Conservation (phyloP, 2,113 vertebrate genomes). For the Ptyas mucosa region DNA sequence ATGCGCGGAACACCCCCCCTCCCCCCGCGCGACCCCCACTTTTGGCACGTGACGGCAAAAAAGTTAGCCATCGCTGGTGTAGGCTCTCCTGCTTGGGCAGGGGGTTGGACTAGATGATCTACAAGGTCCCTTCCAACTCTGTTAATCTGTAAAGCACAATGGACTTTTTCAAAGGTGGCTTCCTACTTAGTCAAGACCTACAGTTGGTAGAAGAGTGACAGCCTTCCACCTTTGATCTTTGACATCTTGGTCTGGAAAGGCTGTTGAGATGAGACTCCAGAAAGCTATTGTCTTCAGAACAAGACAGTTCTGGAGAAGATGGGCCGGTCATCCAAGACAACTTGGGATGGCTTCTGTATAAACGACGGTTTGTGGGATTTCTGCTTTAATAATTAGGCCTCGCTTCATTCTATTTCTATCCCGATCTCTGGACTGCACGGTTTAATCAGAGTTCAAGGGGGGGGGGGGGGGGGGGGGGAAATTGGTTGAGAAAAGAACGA, state of each 20-base stretch:
- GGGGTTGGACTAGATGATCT: no score
- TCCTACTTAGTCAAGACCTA: no score
- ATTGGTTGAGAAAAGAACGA: not conserved
- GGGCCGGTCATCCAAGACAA: not conserved
- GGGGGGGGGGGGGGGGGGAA: fast-evolving
- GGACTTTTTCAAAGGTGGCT: no score
- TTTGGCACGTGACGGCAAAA: no score
- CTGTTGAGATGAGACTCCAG: not conserved
- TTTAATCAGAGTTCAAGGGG: not conserved
- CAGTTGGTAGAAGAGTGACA: no score
- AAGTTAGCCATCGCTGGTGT: no score
- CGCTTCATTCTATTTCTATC: not conserved
- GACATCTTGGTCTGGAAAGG: not conserved
- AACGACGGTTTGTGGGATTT: not conserved
- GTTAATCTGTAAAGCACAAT: no score
- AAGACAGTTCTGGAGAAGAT: not conserved
- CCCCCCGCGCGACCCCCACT: no score
- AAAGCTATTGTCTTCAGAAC: not conserved
- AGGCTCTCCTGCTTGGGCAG: no score
- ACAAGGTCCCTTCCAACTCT: no score
- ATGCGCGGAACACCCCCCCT: no score
- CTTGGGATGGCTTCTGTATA: not conserved
- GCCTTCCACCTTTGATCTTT: not conserved
- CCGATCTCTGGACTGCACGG: not conserved
- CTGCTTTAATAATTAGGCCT: not conserved